A percentile compares a stretch with the other conserved stretches of the same genome.
These are phyloP conservation scores for Ctenoplectra terminalis DNA, from an alignment of 1,140 invertebrate species.

Conservation along the genomic window DNA sequence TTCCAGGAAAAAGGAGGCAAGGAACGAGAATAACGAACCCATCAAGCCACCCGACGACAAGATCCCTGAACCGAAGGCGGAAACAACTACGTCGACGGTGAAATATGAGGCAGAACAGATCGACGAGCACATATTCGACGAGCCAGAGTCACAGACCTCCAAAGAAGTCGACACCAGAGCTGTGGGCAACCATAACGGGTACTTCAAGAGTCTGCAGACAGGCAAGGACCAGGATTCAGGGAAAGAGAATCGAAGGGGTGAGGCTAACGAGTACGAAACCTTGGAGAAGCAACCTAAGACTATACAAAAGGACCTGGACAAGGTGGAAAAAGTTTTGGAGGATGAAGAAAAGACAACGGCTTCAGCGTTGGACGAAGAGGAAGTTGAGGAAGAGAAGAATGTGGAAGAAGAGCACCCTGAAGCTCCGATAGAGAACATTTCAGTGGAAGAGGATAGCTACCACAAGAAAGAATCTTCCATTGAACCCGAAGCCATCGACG, in stretches of 20 bases:
- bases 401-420: conserved; percentile 38
- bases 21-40: not conserved
- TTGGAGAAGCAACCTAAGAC: not conserved
- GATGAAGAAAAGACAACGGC: not conserved
- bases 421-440: conserved; percentile 10
- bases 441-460: conserved; percentile 8
- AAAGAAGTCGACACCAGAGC: conserved; percentile 64
- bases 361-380: not conserved
- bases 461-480: not conserved
- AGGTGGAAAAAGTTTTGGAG: not conserved
- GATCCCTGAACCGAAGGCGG: not conserved
- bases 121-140: conserved; percentile 49
- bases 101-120: conserved; percentile 8
- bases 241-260: conserved; percentile 4
- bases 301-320: not conserved
- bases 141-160: conserved; percentile 55
- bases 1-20: conserved; percentile 45
- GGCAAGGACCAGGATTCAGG: conserved; percentile 5
- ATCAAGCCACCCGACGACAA: not conserved
- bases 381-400: not conserved
- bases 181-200: not conserved
- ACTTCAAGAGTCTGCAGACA: conserved; percentile 20
- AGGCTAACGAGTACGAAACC: conserved; percentile 13
- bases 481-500: conserved; percentile 20
- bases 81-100: not conserved